Conservation (phyloP, 1,140 invertebrate species). For the Papilio helenus region DNA sequence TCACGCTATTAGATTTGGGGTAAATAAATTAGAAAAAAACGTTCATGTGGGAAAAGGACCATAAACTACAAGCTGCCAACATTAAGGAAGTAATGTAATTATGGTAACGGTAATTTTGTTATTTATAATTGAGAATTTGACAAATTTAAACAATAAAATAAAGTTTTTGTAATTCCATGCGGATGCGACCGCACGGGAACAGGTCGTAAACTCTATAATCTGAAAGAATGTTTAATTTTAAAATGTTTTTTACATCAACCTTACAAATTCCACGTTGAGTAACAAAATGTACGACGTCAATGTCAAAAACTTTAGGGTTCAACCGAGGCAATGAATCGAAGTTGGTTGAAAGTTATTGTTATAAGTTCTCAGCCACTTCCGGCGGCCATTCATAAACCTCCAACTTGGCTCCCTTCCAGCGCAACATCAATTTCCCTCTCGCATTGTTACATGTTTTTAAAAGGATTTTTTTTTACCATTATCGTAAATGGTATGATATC, state of each 20-base stretch:
- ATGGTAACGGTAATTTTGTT: too few species aligned
- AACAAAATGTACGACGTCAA: background rate
- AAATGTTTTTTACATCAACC: background rate
- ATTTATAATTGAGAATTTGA: too few species aligned
- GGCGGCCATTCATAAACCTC: constrained; percentile 16
- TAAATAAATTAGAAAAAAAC: too few species aligned
- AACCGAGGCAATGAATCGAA: constrained; percentile 6
- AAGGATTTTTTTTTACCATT: constrained; percentile 15
- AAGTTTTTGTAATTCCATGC: too few species aligned
- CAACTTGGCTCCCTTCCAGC: background rate
- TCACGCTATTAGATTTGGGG: too few species aligned
- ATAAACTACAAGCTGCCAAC: too few species aligned
- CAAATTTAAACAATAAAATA: too few species aligned
- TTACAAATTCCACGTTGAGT: background rate
- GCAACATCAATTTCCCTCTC: background rate
- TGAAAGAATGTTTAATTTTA: background rate
- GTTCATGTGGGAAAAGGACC: too few species aligned
- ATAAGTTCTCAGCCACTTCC: constrained; percentile 11
- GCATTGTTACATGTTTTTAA: constrained; percentile 6
- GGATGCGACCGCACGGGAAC: too few species aligned
- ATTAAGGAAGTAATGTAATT: too few species aligned
- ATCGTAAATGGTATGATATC: background rate
- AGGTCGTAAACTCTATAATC: too few species aligned
- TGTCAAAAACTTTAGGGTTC: constrained; percentile 2
- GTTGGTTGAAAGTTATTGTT: constrained; percentile 3